These are phyloP conservation scores for Ctenoplectra terminalis DNA, from an alignment of 1,140 invertebrate genomes.

Conservation along the genomic window DNA sequence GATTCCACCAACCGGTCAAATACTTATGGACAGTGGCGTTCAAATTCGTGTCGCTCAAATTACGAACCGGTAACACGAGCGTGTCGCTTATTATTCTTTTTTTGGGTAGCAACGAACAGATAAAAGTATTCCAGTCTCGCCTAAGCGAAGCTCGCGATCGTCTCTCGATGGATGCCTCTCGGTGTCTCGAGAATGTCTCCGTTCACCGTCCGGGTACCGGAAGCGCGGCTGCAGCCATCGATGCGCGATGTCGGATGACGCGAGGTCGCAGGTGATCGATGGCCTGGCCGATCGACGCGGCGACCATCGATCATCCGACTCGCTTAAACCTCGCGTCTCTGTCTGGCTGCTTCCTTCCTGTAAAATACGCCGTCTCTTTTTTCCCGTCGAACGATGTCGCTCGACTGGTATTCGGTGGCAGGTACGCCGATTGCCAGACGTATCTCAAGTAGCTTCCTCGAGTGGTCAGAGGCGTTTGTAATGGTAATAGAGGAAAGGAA, in stretches of 20 bases:
- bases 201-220: constrained; percentile 42
- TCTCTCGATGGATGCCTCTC: not conserved
- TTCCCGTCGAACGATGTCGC: constrained; percentile 42
- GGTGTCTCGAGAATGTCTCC: constrained; percentile 1
- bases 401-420: constrained; percentile 61
- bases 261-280: constrained; percentile 62
- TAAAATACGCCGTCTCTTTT: constrained; percentile 10
- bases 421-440: constrained; percentile 47
- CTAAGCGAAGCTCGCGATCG: constrained; percentile 20
- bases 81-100: too few relatives aligned
- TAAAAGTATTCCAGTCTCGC: constrained; percentile 72
- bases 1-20: too few relatives aligned
- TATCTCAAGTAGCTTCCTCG: constrained; percentile 47
- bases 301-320: constrained; percentile 61
- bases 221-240: constrained; percentile 38
- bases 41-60: too few relatives aligned
- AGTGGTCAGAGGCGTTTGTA: constrained; percentile 5
- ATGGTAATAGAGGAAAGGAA: constrained; percentile 31
- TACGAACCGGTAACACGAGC: too few relatives aligned
- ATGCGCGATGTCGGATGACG: constrained; percentile 46
- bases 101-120: too few relatives aligned
- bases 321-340: constrained; percentile 38
- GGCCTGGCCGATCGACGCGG: constrained; percentile 32
- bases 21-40: too few relatives aligned
- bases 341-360: constrained; percentile 27